Conservation (phyloP, 2,888 invertebrate genomes). For the Tortricodes alternella region DNA sequence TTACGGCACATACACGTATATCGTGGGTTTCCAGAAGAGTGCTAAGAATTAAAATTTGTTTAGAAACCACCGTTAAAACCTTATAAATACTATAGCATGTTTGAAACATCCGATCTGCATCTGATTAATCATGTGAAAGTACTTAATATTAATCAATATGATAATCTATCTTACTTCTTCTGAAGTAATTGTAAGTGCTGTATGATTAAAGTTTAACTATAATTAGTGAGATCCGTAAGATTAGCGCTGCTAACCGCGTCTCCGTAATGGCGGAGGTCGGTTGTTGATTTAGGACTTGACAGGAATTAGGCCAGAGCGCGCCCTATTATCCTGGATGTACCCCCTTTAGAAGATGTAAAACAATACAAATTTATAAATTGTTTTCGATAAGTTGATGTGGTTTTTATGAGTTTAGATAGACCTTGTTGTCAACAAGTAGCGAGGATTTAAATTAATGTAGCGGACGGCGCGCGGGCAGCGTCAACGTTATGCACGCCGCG, state of each 20-base stretch:
- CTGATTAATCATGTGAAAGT: too few species aligned
- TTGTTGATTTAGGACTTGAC: slow-evolving; percentile 76
- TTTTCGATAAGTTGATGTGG: slow-evolving; percentile 21
- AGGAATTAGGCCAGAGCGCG: slow-evolving; percentile 58
- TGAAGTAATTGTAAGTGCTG: slow-evolving; percentile 28
- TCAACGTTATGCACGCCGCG: slow-evolving; percentile 64
- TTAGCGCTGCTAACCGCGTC: slow-evolving; percentile 66
- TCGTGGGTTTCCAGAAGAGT: too few species aligned
- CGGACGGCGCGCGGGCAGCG: slow-evolving; percentile 33
- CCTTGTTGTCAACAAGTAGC: slow-evolving; percentile 53
- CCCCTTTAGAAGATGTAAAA: slow-evolving; percentile 21
- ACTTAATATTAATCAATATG: too few species aligned
- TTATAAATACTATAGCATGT: too few species aligned
- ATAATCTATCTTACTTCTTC: too few species aligned
- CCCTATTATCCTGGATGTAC: slow-evolving; percentile 41
- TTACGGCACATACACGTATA: too few species aligned
- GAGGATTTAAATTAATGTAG: slow-evolving; percentile 57
- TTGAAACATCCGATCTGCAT: too few species aligned
- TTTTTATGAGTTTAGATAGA: slow-evolving; percentile 46
- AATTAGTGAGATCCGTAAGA: slow-evolving; percentile 74
- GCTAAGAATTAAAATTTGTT: too few species aligned
- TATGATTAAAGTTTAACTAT: slow-evolving; percentile 71
- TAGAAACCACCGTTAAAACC: too few species aligned
- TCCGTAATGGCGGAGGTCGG: slow-evolving; percentile 54
- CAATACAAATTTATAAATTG: too few species aligned